A percentile compares a stretch with the other conserved stretches of the same genome.
phyloP scores from a whole-genome alignment of 2,888 invertebrate genomes.

The Xestia rhomboidea region DNA sequence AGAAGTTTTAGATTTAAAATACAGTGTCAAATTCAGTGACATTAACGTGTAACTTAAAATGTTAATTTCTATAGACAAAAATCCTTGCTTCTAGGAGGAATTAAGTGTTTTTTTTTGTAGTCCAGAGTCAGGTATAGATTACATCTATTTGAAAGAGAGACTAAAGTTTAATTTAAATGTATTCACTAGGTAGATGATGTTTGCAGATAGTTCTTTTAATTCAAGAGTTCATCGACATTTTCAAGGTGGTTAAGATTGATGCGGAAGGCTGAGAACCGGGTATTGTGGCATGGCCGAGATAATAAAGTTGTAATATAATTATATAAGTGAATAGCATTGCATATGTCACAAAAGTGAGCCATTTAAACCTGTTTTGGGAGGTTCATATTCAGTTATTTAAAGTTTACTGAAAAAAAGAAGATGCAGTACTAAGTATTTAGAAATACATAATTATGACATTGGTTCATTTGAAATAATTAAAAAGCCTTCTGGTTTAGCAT shows the following conservation, averaged over 20 bases:
- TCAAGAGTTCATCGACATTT: constrained; percentile 30
- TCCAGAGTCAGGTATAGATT: constrained; percentile 16
- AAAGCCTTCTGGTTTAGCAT: no score
- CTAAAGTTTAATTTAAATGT: constrained; percentile 21
- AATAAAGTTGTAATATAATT: not conserved
- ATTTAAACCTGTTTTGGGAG: not conserved
- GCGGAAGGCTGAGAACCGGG: constrained; percentile 19
- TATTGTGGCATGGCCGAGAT: not conserved
- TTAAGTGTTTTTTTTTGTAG: constrained; percentile 19
- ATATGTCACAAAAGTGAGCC: not conserved
- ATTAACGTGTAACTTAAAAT: constrained; percentile 31
- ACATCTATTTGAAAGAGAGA: constrained; percentile 6
- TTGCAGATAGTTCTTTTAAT: constrained; percentile 19
- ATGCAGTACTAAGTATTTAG: not conserved
- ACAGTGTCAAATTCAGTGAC: not conserved
- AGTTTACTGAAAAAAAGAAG: not conserved
- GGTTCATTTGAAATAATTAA: not conserved
- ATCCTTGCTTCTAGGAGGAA: constrained; percentile 41
- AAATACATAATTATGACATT: not conserved
- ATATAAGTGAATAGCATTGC: not conserved
- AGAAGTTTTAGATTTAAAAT: not conserved
- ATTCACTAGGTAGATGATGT: constrained; percentile 20
- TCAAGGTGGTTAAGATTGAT: constrained; percentile 24
- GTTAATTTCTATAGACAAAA: constrained; percentile 18
- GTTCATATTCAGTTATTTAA: not conserved